Percentiles rank a stretch among this genome's conserved stretches.
Conservation (phyloP, 2,113 vertebrate genomes). For the Corapipo altera region DNA sequence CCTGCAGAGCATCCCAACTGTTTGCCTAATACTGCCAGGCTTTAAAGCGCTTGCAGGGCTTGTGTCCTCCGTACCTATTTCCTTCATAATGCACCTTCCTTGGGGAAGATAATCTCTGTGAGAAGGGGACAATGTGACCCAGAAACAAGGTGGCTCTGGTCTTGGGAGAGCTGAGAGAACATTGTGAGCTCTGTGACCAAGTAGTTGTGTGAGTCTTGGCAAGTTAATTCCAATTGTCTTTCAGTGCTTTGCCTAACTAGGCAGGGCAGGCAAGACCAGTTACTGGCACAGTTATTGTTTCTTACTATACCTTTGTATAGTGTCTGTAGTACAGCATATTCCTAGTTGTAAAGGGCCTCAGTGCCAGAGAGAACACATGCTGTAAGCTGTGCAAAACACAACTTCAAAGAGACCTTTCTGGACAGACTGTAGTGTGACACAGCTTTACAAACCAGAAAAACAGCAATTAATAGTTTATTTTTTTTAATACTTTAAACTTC, state of each 20-base stretch:
- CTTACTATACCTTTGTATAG: not conserved
- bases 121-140: constrained; percentile 3
- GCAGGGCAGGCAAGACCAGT: not conserved
- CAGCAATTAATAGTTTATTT: not conserved
- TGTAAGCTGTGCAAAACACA: not conserved
- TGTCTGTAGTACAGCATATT: not conserved
- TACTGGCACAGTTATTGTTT: not conserved
- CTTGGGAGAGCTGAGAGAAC: not conserved
- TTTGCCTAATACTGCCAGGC: not conserved
- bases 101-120: not conserved
- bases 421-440: not conserved
- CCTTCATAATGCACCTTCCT: not conserved
- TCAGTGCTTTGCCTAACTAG: not conserved
- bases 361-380: not conserved
- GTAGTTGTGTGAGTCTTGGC: not conserved
- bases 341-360: not conserved
- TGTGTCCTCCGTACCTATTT: not conserved
- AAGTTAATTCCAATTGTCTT: constrained; percentile 18
- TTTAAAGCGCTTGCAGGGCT: not conserved
- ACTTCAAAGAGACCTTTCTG: not conserved
- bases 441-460: not conserved
- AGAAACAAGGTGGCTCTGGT: constrained; percentile 10
- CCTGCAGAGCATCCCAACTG: not conserved
- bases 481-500: not conserved
- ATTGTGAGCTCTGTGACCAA: not conserved